Percentiles rank a stretch among this genome's conserved stretches.
Evolutionary conservation across 92 coral and sea anemone genomes (phyloP).

Genomic region (Parazoanthus darwini): DNA sequence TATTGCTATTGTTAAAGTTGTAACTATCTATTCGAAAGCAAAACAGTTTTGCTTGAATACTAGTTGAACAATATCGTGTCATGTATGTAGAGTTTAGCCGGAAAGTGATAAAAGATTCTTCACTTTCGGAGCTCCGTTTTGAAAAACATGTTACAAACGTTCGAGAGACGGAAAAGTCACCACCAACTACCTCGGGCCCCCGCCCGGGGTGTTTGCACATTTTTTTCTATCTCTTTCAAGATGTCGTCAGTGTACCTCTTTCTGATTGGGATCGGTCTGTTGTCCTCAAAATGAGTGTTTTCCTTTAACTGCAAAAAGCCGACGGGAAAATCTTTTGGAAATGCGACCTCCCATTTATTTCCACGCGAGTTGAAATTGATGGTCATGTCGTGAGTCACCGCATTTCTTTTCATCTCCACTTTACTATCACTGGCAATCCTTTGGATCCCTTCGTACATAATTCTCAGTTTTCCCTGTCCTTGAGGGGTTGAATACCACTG

Average conservation of each 20-base stretch:
- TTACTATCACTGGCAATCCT: conserved; percentile 7
- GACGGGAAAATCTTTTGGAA: conserved; percentile 44
- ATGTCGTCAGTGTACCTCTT: not conserved
- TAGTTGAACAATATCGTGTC: too few species aligned
- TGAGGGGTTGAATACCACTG: conserved; percentile 51
- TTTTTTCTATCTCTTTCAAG: too few species aligned
- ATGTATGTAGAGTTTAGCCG: too few species aligned
- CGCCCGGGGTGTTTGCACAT: too few species aligned
- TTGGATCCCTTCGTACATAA: conserved; percentile 32
- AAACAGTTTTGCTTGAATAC: too few species aligned
- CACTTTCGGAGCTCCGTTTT: too few species aligned
- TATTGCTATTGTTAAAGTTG: too few species aligned
- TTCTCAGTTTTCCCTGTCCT: conserved; percentile 38
- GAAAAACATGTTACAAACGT: too few species aligned
- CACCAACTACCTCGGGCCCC: too few species aligned
- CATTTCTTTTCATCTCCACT: conserved; percentile 40
- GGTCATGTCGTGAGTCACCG: conserved; percentile 42
- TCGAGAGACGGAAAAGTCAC: too few species aligned
- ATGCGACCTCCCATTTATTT: conserved; percentile 38
- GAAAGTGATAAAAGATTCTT: too few species aligned
- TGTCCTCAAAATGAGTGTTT: not conserved
- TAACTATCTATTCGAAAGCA: too few species aligned
- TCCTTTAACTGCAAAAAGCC: conserved; percentile 18
- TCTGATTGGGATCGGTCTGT: not conserved
- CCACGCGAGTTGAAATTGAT: conserved; percentile 12